Conservation (phyloP, 2,797 vertebrate genomes). For the Hirundo rustica region DNA sequence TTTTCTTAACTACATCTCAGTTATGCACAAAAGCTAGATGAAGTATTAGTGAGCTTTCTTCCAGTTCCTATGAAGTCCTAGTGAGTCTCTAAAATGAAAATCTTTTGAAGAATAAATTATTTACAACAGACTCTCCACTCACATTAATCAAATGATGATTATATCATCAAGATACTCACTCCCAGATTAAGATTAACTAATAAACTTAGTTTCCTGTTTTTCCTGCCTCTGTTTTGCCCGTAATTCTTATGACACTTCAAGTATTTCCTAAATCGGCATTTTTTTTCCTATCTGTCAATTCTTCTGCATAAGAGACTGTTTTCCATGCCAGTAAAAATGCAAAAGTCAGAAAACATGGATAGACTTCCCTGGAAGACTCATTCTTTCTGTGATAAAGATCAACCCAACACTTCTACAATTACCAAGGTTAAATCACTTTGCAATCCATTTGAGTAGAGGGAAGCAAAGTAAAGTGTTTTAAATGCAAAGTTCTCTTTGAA, state of each 20-base stretch:
- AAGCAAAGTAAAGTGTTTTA: background rate
- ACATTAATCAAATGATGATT: conserved; percentile 32
- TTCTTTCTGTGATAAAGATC: conserved; percentile 12
- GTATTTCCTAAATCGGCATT: conserved; percentile 79
- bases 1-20: background rate
- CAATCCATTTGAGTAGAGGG: background rate
- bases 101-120: background rate
- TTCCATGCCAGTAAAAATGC: conserved; percentile 68
- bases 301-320: background rate
- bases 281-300: conserved; percentile 46
- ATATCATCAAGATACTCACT: background rate
- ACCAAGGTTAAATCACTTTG: background rate
- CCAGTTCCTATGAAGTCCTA: background rate
- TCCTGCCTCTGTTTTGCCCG: conserved; percentile 65
- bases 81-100: background rate
- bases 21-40: background rate
- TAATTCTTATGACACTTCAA: conserved; percentile 74
- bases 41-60: background rate
- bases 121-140: background rate
- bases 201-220: conserved; percentile 72
- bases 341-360: conserved; percentile 46
- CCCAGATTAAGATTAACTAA: background rate
- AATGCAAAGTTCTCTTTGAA: background rate
- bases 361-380: conserved; percentile 36
- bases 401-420: background rate